Base-by-base conservation (phyloP, 64 coral and sea anemone species). In the Platygyra sinensis region DNA sequence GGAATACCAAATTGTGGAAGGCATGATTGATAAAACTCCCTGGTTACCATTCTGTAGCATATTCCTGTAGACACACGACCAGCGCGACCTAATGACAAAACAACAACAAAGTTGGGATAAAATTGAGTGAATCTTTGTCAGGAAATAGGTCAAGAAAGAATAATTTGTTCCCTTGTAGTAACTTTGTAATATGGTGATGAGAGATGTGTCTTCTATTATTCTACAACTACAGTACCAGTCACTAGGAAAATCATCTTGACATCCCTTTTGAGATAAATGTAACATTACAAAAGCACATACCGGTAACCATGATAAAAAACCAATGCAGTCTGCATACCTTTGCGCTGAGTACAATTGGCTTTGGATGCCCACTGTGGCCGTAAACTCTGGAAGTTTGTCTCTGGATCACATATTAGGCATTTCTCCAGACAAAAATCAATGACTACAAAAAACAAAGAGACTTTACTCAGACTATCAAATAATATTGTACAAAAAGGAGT, bases 401-500 rank as follows among this genome's bases (percentile, higher is more conserved):
- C 94, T n/a, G 90, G 73, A 62, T 99, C 97, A 86, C 93, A 94
- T 33, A 99, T 64, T 5, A 96, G 79, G 60, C 94, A 90, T 17
- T 96, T 99, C 19, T 86, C 91, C 78, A 99, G 79, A 59, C 97
- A 99, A 63, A 99, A 99, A 65, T 99, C 97, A 77, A 99, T 89
- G 17, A 99, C 97, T 99, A 73, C 11, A 88, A 71, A 27, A 93
- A 3, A 59, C 9, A 89, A 17, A n/a, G 12, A 46, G 0, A 46
- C 42, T 46, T 3, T 46, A 46, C 42, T 5, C 5, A 46, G 42
- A 46, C 42, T 46, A 46, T 46, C 4, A 46, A 46, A 46, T 7
- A 8, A n/a, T n/a, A n/a, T n/a, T n/a, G n/a, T 46, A 46, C 42
- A 46, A 46, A 46, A 46, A 46, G 42, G 4, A 46, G 42, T 46